Base-by-base conservation (phyloP, 2,797 vertebrate genomes). In the Myoxocephalus aenaeus region DNA sequence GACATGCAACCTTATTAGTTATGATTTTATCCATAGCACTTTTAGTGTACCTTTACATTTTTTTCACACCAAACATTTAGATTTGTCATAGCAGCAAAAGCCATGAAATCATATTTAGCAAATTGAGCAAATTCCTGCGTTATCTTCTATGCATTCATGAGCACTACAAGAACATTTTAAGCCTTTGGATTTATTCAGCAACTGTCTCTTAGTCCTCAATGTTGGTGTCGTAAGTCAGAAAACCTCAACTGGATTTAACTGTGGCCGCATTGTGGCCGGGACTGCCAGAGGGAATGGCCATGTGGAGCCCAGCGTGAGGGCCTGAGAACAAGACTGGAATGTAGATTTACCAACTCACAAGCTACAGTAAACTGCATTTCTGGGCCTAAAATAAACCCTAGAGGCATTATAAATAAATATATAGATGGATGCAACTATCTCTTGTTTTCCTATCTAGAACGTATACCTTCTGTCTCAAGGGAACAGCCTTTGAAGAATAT, bases 301-400 rank as follows among this genome's bases (percentile, higher is more conserved):
- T 86, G 72, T 73, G 77, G 77, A 75, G 77, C 87, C 75, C 82
- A 82, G 79, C 34, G 7, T 75, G 66, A 74, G 90, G 84, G 90
- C 93, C 90, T 94, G 92, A 94, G 93, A 94, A 95, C 84, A 79
- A 86, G 86, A 79, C 83, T 85, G 93, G 93, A 94, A 94, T 94
- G 93, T 90, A 73, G 77, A 50, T 79, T 77, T 65, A 56, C 71
- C 67, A 75, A 73, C 83, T 81, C 71, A 87, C 66, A 89, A 82
- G 63, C 70, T 86, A 84, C 66, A 78, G 75, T 65, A 83, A 77
- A 87, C 71, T 65, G 54, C 62, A 73, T 65, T 65, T 34, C 58
- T 54, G 66, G 38, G 62, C 54, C 46, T 10, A 73, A 91, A 91
- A 93, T 91, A 91, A 90, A 87, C 75, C 86, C 65, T 63, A 62